Evolutionary conservation across 2,113 vertebrate genomes (phyloP), one percentile per base, ranked within the genome.

Genomic region (Spheniscus mendiculus): DNA sequence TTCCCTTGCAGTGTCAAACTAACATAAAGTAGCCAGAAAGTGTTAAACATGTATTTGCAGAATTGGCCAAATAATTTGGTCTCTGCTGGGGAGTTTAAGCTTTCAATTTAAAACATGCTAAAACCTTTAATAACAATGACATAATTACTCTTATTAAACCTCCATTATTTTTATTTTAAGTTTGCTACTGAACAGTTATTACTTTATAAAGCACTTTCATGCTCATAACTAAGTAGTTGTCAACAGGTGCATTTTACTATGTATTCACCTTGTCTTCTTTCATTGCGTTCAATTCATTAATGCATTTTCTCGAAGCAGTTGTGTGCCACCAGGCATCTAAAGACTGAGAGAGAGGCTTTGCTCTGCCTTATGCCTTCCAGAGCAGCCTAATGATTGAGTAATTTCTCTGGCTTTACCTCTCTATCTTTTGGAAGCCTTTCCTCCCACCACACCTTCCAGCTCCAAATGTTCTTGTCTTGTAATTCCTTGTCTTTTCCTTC

Each of bases 101-200:
- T 79, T 84, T 95, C 77, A 52, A 7, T 79, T 95, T 87, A 61
- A 94, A 80, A 52, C 36, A 27, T 5, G 18, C 32, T 74, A 86
- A 83, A 90, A 12, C 38, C 52, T 87, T 89, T 69, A 92, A 81
- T 65, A 93, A 90, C 69, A 58, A 42, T 86, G 12, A 55, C n/a
- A 71, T 36, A 44, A 81, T 90, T 52, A 15, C 63, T 84, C 8
- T 45, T 81, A 93, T 77, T 89, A 86, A 80, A 78, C 2, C 9
- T 23, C 22, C 26, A 52, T 38, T 90, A 55, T 58, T 94, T 87
- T 83, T 79, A 61, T 86, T 88, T 76, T 50, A 80, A 45, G 9
- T 50, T 70, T 71, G 36, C 77, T 81, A 44, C 83, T 74, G 40
- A 92, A 56, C 44, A 78, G 32, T 78, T 93, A 87, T 44, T 78